Conservation (phyloP, 2,113 vertebrate species). For the Tautogolabrus adspersus region DNA sequence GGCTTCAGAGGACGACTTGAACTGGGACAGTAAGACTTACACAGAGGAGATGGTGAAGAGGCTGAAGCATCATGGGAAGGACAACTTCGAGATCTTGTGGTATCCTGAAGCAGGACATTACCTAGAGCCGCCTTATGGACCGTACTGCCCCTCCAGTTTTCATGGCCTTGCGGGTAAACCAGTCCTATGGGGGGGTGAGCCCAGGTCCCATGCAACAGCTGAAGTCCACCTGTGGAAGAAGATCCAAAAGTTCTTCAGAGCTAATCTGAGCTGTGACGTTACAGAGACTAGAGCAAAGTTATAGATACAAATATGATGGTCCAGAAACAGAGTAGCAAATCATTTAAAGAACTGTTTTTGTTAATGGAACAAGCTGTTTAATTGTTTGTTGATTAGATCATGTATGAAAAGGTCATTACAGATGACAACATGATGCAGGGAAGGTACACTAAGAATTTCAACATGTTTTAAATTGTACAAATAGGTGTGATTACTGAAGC, state of each 20-base stretch:
- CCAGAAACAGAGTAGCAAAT: neutral
- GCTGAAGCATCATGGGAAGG: slow-evolving; percentile 67
- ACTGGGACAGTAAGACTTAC: slow-evolving; percentile 79
- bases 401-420: too few relatives aligned
- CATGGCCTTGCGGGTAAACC: slow-evolving; percentile 26
- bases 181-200: slow-evolving; percentile 71
- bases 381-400: too few relatives aligned
- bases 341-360: too few relatives aligned
- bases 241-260: slow-evolving; percentile 39
- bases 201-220: slow-evolving; percentile 61
- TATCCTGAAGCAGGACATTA: slow-evolving; percentile 67
- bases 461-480: too few relatives aligned
- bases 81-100: slow-evolving; percentile 71
- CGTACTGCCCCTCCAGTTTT: slow-evolving; percentile 53
- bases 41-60: slow-evolving; percentile 63
- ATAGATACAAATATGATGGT: neutral
- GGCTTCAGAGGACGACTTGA: slow-evolving; percentile 77
- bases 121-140: slow-evolving; percentile 74
- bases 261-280: neutral
- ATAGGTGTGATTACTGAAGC: too few relatives aligned
- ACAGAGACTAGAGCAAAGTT: neutral
- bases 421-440: too few relatives aligned
- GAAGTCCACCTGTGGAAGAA: slow-evolving; percentile 75
- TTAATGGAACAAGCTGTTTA: too few relatives aligned
- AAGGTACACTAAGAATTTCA: too few relatives aligned